Conservation (phyloP, 2,113 vertebrate genomes). For the Catagonus wagneri region DNA sequence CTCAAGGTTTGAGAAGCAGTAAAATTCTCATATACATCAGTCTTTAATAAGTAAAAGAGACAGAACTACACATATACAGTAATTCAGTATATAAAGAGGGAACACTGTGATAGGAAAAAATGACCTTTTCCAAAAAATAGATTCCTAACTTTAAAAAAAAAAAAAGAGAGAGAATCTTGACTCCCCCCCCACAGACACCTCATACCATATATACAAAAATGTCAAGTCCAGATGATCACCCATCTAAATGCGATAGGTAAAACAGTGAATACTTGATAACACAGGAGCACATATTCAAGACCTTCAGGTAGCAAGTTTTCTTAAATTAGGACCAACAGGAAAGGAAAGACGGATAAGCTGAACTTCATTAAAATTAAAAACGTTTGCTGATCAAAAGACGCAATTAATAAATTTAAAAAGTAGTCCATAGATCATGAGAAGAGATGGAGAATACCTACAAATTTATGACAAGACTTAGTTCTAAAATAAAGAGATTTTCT, state of each 20-base stretch:
- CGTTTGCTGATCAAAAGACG: background rate
- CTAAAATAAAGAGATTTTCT: background rate
- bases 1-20: background rate
- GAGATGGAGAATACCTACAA: background rate
- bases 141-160: background rate
- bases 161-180: background rate
- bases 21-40: background rate
- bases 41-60: slow-evolving; percentile 11
- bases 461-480: slow-evolving; percentile 8
- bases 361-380: background rate
- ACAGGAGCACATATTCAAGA: background rate
- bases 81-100: background rate
- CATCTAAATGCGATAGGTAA: background rate
- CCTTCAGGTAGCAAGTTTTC: background rate
- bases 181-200: background rate
- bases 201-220: background rate
- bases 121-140: background rate
- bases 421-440: background rate
- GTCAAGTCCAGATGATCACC: background rate
- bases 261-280: slow-evolving; percentile 15
- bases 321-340: background rate
- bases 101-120: background rate
- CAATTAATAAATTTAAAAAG: background rate
- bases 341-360: background rate
- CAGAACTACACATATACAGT: background rate